A percentile compares a stretch with the other conserved stretches of the same genome.
Evolutionary conservation across 2,888 invertebrate species (phyloP).

Genomic region (Tortrix viridana): DNA sequence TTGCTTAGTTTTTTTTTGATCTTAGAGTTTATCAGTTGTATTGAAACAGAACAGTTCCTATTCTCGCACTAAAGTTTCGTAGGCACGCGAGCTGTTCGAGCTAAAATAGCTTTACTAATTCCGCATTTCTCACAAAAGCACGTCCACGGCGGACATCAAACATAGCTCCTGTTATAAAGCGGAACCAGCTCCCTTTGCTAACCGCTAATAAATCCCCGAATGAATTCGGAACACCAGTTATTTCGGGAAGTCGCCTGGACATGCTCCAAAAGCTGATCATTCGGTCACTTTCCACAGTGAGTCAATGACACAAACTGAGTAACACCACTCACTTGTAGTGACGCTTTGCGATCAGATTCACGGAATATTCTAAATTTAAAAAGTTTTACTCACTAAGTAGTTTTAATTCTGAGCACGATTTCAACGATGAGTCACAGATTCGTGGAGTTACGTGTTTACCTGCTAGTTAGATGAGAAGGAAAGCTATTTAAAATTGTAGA

Average conservation of each 20-base stretch:
- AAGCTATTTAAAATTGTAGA: background rate
- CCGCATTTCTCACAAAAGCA: constrained; percentile 24
- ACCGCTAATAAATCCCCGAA: constrained; percentile 66
- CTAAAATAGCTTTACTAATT: constrained; percentile 34
- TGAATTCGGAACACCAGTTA: constrained; percentile 72
- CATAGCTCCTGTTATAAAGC: constrained; percentile 42
- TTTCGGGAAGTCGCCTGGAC: constrained; percentile 80
- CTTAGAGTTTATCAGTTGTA: background rate
- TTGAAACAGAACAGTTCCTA: background rate
- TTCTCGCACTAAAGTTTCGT: background rate
- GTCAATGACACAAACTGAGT: constrained; percentile 67
- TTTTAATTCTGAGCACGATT: constrained; percentile 33
- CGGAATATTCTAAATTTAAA: constrained; percentile 57
- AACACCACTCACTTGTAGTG: constrained; percentile 31
- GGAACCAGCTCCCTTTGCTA: constrained; percentile 59
- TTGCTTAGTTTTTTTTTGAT: background rate
- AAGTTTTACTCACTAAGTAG: constrained; percentile 39
- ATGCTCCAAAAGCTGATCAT: constrained; percentile 73
- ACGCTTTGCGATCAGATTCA: constrained; percentile 48
- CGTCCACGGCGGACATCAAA: constrained; percentile 27
- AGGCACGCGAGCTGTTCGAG: constrained; percentile 3
- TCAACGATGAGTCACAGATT: constrained; percentile 28
- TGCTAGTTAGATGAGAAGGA: background rate
- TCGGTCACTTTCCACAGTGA: constrained; percentile 78
- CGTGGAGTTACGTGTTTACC: constrained; percentile 7